Conservation (phyloP, 2,797 vertebrate genomes). For the Euthynnus affinis region DNA sequence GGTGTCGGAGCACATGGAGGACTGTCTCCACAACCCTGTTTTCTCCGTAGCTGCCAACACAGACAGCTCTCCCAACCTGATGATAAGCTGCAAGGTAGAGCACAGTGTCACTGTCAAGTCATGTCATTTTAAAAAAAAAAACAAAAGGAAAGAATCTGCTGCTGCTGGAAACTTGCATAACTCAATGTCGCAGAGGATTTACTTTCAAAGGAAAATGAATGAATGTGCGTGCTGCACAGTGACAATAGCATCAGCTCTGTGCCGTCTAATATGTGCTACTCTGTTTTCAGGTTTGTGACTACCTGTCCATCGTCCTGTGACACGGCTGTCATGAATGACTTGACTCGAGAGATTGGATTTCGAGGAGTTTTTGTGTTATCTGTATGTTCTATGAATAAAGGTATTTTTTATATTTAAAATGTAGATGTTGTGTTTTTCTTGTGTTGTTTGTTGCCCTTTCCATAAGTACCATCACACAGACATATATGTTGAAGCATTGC, state of each 20-base stretch:
- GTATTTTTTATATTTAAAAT: constrained; percentile 24
- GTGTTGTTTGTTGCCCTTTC: not conserved
- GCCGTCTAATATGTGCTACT: no score
- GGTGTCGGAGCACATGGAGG: constrained; percentile 87
- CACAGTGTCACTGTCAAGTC: not conserved
- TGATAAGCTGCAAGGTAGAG: constrained; percentile 91
- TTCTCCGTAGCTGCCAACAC: constrained; percentile 87
- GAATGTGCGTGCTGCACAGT: no score
- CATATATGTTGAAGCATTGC: no score
- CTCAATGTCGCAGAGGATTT: no score
- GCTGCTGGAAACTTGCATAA: not conserved
- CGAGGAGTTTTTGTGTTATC: not conserved
- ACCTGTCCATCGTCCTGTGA: constrained; percentile 81
- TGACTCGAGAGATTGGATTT: not conserved
- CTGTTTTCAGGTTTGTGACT: constrained; percentile 83
- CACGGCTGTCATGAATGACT: not conserved
- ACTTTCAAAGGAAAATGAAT: not conserved
- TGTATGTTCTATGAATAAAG: constrained; percentile 72
- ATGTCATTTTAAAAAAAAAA: not conserved
- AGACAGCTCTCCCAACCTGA: constrained; percentile 84
- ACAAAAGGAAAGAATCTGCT: not conserved
- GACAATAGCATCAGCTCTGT: not conserved
- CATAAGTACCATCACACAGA: no score
- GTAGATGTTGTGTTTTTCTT: not conserved
- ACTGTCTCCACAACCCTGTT: constrained; percentile 86